Evolutionary conservation across 2,888 invertebrate genomes (phyloP).

Genomic region (Anoncus sp.): DNA sequence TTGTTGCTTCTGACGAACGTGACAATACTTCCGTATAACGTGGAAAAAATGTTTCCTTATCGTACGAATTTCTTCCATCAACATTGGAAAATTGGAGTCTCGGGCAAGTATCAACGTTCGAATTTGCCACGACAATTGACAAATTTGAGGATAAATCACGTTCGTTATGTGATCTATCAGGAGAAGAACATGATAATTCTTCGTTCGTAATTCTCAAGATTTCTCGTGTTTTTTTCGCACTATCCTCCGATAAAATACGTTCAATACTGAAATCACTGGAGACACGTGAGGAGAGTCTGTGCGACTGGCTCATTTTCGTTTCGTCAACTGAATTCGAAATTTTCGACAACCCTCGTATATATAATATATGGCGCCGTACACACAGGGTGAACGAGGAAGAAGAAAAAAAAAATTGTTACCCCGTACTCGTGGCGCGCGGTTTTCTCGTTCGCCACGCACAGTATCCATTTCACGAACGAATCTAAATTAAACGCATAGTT

Average conservation of each 20-base stretch:
- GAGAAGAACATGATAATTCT: not conserved
- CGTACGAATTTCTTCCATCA: not conserved
- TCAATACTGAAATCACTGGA: slow-evolving; percentile 79
- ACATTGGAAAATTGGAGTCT: slow-evolving; percentile 14
- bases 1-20: not conserved
- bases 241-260: slow-evolving; percentile 72
- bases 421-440: slow-evolving; percentile 32
- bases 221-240: slow-evolving; percentile 23
- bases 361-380: slow-evolving; percentile 43
- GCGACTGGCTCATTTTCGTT: slow-evolving; percentile 74
- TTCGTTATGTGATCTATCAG: too few species aligned
- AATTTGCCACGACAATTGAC: not conserved
- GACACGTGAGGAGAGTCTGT: slow-evolving; percentile 58
- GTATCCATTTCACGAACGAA: slow-evolving; percentile 73
- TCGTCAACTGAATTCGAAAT: slow-evolving; percentile 70
- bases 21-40: not conserved
- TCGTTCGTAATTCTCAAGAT: not conserved
- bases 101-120: not conserved
- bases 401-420: slow-evolving; percentile 37
- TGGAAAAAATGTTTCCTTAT: not conserved
- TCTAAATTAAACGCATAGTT: slow-evolving; percentile 82
- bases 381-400: not conserved
- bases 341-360: slow-evolving; percentile 66
- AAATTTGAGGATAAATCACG: too few species aligned
- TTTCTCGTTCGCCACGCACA: slow-evolving; percentile 57